Evolutionary conservation across 2,888 invertebrate genomes (phyloP).

Genomic region (Chloromyia formosa): DNA sequence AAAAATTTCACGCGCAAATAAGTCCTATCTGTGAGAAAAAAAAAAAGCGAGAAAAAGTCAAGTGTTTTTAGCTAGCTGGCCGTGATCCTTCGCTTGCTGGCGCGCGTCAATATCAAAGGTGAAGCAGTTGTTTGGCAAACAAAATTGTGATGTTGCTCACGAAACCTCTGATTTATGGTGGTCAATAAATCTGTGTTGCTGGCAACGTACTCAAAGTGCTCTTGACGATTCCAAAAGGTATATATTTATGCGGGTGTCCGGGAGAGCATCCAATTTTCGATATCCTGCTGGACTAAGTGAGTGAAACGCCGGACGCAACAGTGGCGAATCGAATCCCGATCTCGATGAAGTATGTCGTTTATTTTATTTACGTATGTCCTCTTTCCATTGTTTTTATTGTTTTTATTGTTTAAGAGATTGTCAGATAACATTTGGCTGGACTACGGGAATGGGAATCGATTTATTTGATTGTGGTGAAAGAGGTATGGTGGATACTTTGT

Average conservation of each 20-base stretch:
- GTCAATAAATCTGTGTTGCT: conserved; percentile 1
- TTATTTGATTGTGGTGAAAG: too few species aligned
- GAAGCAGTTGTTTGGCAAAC: conserved; percentile 4
- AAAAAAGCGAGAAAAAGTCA: neutral
- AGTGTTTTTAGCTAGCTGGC: neutral
- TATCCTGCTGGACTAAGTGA: neutral
- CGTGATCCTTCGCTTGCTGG: neutral
- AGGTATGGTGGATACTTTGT: too few species aligned
- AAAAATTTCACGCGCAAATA: conserved; percentile 29
- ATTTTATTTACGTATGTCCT: neutral
- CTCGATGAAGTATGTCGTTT: neutral
- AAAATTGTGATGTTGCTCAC: conserved; percentile 21
- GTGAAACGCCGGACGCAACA: neutral
- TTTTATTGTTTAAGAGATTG: too few species aligned
- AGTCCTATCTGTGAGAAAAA: conserved; percentile 2
- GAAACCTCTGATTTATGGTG: neutral
- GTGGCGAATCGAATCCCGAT: neutral
- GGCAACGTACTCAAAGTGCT: neutral
- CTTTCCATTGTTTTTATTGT: too few species aligned
- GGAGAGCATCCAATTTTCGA: neutral
- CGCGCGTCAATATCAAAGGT: neutral
- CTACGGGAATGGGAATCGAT: too few species aligned
- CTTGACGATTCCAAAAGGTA: neutral
- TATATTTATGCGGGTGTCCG: neutral
- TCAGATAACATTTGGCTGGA: too few species aligned